These are phyloP conservation scores for Pocillopora verrucosa DNA, from an alignment of 64 coral and sea anemone genomes.

Conservation along the genomic window DNA sequence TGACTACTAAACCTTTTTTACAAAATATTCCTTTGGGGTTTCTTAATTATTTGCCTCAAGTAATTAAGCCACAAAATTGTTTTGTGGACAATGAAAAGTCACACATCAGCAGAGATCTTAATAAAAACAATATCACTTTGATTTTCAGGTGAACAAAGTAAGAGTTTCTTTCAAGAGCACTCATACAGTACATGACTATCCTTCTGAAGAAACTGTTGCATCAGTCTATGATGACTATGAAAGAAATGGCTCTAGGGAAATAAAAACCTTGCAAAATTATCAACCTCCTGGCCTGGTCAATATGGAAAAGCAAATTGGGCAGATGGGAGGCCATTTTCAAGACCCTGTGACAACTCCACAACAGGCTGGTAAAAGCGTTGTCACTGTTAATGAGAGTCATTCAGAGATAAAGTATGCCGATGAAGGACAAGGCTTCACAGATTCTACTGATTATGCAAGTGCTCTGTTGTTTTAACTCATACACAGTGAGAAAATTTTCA, in stretches of 20 bases:
- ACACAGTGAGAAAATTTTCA: no score
- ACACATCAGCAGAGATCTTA: no score
- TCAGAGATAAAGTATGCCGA: slow-evolving; percentile 72
- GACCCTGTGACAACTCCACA: neutral
- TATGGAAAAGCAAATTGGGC: slow-evolving; percentile 29
- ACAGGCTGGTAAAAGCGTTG: neutral
- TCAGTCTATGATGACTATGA: slow-evolving; percentile 51
- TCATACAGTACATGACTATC: slow-evolving; percentile 73
- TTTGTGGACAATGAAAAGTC: no score
- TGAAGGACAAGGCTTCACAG: slow-evolving; percentile 73
- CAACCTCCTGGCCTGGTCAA: slow-evolving; percentile 49
- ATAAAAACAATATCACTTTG: neutral
- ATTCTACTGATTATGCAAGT: slow-evolving; percentile 56
- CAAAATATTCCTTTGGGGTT: no score
- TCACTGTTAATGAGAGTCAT: neutral
- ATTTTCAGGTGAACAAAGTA: slow-evolving; percentile 19
- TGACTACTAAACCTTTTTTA: no score
- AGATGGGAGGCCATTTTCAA: neutral
- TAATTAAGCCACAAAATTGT: no score
- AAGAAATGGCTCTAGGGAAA: slow-evolving; percentile 13
- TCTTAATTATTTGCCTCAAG: no score
- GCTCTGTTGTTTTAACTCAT: slow-evolving; percentile 72
- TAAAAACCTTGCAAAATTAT: slow-evolving; percentile 77
- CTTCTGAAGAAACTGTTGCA: slow-evolving; percentile 64
- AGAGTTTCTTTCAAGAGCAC: slow-evolving; percentile 59